Percentiles rank a stretch among this genome's conserved stretches.
Evolutionary conservation across 64 coral and sea anemone genomes (phyloP).

Genomic region (Stylophora pistillata): DNA sequence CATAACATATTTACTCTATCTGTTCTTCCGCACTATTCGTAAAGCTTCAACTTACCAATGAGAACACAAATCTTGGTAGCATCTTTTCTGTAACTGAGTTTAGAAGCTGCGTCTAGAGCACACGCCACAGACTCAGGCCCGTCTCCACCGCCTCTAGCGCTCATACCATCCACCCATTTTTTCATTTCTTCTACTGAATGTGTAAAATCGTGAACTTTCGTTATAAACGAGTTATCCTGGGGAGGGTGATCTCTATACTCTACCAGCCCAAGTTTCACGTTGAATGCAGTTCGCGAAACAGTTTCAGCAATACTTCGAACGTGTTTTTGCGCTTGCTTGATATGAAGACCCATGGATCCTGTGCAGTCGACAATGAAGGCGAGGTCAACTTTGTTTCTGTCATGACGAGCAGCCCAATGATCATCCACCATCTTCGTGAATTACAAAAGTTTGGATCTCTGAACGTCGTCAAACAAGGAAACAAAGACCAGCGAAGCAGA

Average conservation of each 20-base stretch:
- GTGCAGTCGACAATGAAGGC: slow-evolving; percentile 95
- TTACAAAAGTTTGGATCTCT: background rate
- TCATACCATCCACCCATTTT: slow-evolving; percentile 84
- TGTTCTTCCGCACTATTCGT: too few relatives aligned
- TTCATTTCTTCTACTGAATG: slow-evolving; percentile 75
- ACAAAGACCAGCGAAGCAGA: background rate
- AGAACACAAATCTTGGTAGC: slow-evolving; percentile 88
- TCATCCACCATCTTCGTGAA: slow-evolving; percentile 3
- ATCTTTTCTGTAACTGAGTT: slow-evolving; percentile 68
- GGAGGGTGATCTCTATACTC: slow-evolving; percentile 95
- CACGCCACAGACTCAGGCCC: slow-evolving; percentile 84
- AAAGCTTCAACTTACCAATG: slow-evolving; percentile 59
- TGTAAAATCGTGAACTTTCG: slow-evolving; percentile 76
- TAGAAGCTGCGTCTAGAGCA: slow-evolving; percentile 53
- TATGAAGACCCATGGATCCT: slow-evolving; percentile 91
- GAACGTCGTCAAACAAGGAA: background rate
- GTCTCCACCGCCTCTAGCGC: slow-evolving; percentile 76
- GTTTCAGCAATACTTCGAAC: slow-evolving; percentile 80
- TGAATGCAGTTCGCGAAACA: slow-evolving; percentile 81
- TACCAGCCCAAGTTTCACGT: slow-evolving; percentile 73
- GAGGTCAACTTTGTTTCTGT: slow-evolving; percentile 83
- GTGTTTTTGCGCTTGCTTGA: slow-evolving; percentile 81
- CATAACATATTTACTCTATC: too few relatives aligned
- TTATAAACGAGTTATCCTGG: slow-evolving; percentile 70
- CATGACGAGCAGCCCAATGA: slow-evolving; percentile 75